These are phyloP conservation scores for Tapirus indicus DNA, from an alignment of 2,797 vertebrate genomes.

Conservation along the genomic window DNA sequence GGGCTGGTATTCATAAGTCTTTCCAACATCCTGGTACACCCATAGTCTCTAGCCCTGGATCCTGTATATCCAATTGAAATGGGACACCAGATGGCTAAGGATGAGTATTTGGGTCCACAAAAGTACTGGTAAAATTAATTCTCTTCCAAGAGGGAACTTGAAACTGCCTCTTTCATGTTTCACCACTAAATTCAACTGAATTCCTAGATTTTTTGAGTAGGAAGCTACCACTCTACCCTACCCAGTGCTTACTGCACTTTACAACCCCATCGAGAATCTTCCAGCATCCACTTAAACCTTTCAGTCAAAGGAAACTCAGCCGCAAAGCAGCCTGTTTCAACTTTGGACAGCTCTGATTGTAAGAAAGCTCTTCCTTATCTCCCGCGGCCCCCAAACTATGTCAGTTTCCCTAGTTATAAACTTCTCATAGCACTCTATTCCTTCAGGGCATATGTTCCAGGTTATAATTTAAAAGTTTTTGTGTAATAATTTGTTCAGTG, in stretches of 20 bases:
- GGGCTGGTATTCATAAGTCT: background rate
- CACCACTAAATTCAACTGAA: conserved; percentile 5
- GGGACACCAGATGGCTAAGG: background rate
- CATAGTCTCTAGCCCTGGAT: background rate
- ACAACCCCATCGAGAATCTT: background rate
- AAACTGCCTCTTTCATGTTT: background rate
- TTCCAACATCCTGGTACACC: background rate
- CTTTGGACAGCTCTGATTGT: background rate
- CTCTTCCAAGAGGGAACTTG: background rate
- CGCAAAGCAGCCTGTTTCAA: background rate
- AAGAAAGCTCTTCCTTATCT: background rate
- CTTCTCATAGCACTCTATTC: background rate
- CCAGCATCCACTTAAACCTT: background rate
- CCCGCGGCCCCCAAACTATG: background rate
- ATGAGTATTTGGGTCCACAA: background rate
- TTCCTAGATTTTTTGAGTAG: background rate
- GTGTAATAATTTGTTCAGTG: background rate
- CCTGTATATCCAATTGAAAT: background rate
- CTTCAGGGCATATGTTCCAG: background rate
- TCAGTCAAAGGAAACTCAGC: conserved; percentile 15
- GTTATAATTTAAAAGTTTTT: conserved; percentile 39
- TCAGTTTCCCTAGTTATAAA: conserved; percentile 1
- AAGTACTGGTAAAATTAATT: conserved; percentile 8
- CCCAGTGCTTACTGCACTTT: background rate
- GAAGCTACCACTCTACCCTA: background rate